Base-by-base conservation (phyloP, 1,140 invertebrate genomes). In the Trachymyrmex septentrionalis region DNA sequence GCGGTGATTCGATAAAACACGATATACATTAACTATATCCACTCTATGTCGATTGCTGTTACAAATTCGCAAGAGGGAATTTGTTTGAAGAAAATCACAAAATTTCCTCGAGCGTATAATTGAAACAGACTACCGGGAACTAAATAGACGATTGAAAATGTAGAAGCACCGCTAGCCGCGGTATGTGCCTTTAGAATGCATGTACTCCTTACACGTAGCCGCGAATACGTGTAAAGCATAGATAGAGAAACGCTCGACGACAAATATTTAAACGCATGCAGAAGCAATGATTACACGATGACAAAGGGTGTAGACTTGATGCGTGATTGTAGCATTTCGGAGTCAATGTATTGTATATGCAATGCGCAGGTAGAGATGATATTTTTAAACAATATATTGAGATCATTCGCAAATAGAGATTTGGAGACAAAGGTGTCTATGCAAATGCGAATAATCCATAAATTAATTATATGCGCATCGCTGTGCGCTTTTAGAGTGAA, bases 261-360 rank as follows among this genome's bases (percentile, higher is more conserved):
- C 69, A 84, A 84, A 75, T 84, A 84, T 84, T 84, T 84, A 84
- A 84, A 75, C 69, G 24, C 63, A 80, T 30, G 77, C 55, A 61
- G 53, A 59, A 55, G 66, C 80, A 82, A 82, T 73, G 69, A 61
- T 82, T 82, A 57, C 67, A 82, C 38, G 67, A 82, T 82, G 67
- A 82, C 66, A 82, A 82, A 30, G 6, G 64, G 30, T 69, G 14
- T 69, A 69, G 67, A 38, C 77, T 48, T 61, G 44, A 27, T 7
- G 80, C 24, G 67, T 73, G 69, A 84, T 84, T 84, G 69, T 44
- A 84, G n/a, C 48, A 72, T 53, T 71, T 66, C 16, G 10, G 21
- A 84, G 19, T 84, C 80, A 73, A 63, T 61, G 59, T 73, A 14
- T 30, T 61, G 59, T 73, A 14, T 30, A 4, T 27, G 66, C 12